Conservation (phyloP, 2,797 vertebrate genomes). For the Fringilla coelebs region DNA sequence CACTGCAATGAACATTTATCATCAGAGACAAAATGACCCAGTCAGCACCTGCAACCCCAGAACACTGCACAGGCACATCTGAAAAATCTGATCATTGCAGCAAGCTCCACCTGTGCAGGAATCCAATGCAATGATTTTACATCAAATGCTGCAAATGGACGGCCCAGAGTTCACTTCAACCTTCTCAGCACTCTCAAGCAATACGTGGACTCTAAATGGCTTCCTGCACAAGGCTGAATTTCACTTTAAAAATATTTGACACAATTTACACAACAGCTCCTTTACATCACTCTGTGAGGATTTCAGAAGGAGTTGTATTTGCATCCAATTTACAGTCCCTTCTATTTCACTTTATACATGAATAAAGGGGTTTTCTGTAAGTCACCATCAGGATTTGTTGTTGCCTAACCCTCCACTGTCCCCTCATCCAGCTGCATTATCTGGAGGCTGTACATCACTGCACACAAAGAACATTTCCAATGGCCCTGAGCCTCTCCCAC, state of each 20-base stretch:
- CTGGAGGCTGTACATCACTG: not conserved
- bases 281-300: not conserved
- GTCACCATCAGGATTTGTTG: not conserved
- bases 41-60: not conserved
- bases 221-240: not conserved
- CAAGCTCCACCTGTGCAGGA: not conserved
- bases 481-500: not conserved
- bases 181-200: not conserved
- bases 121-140: not conserved
- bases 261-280: not conserved
- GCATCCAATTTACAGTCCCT: not conserved
- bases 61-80: not conserved
- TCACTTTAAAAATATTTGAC: not conserved
- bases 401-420: not conserved
- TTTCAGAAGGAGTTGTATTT: conserved; percentile 5
- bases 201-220: not conserved
- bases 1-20: not conserved
- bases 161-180: not conserved
- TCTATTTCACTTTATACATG: not conserved
- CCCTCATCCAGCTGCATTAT: not conserved
- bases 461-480: not conserved
- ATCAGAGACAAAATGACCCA: not conserved
- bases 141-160: not conserved
- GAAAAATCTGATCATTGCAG: not conserved
- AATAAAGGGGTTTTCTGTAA: not conserved